These are phyloP conservation scores for Meloidogyne floridensis DNA, from an alignment of 1,140 invertebrate species.

Conservation along the genomic window DNA sequence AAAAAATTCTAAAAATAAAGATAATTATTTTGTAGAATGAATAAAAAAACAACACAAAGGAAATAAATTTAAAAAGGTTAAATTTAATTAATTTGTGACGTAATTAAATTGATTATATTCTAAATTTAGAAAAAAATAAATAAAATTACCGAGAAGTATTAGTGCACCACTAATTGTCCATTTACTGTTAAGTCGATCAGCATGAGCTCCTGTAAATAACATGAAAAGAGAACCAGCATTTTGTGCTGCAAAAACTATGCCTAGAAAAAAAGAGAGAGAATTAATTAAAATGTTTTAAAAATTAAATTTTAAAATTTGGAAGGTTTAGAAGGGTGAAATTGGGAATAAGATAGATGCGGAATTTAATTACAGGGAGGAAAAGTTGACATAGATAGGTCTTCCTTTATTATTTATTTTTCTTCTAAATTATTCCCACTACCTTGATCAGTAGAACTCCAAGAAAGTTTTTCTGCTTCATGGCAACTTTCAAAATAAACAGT, in stretches of 20 bases:
- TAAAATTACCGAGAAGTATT: slow-evolving; percentile 38
- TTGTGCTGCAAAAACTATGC: slow-evolving; percentile 62
- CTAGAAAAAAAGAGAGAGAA: slow-evolving; percentile 30
- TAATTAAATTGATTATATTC: neutral
- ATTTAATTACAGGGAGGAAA: no score
- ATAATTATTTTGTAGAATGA: no score
- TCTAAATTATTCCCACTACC: slow-evolving; percentile 30
- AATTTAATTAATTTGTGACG: slow-evolving; percentile 1
- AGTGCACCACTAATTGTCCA: slow-evolving; percentile 58
- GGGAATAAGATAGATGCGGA: no score
- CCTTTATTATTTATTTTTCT: no score
- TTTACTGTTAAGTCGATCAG: slow-evolving; percentile 61
- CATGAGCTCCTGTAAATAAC: slow-evolving; percentile 59
- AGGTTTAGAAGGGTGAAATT: no score
- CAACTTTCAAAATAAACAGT: slow-evolving; percentile 43
- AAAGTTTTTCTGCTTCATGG: slow-evolving; percentile 44
- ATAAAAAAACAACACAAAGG: no score
- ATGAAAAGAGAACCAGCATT: slow-evolving; percentile 59
- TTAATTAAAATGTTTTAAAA: neutral
- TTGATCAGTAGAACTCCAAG: slow-evolving; percentile 56
- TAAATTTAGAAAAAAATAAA: neutral
- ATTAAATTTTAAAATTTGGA: neutral
- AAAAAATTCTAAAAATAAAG: no score
- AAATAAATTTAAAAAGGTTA: neutral
- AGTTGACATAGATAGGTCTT: no score